Evolutionary conservation across 2,797 vertebrate genomes (phyloP), one percentile per base, ranked within the genome.

Genomic region (Tamandua tetradactyla): DNA sequence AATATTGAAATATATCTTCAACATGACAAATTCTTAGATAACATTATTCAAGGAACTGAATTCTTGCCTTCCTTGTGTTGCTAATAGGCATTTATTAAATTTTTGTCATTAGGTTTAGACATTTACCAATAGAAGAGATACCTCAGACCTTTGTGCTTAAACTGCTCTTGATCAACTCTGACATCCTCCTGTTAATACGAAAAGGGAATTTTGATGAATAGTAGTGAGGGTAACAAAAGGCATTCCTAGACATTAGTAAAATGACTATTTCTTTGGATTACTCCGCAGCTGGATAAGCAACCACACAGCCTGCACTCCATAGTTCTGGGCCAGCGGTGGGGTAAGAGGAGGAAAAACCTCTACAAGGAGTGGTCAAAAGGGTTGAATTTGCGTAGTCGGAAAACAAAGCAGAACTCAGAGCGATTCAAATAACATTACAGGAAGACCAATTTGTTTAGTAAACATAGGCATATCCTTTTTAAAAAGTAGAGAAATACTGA

Each of bases 371-470:
- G 64, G 61, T 59, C 32, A 15, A 30, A 52, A 37, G 25, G 40
- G 7, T 1, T 23, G 3, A 44, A 25, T 23, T 2, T 69, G 75
- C 44, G 55, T 5, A 71, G 44, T 27, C 42, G 59, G 62, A 86
- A 93, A 85, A 68, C 42, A 76, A 78, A 82, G 57, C 44, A 84
- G 44, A 64, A 22, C 49, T 61, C 35, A 47, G 49, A 69, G 86
- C 55, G 80, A 72, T 40, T 88, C 40, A 91, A 75, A 27, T 85
- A 47, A 61, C 62, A 82, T 74, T 59, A 66, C 85, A 86, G 81
- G 57, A 47, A 89, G 68, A 66, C 23, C 68, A 30, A 13, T 32
- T 8, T 81, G 23, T 6, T 57, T 32, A 52, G 40, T 5, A 87
- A 42, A 88, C n/a, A 20, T 0, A 35, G 62, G 32, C 27, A 18